Conservation (phyloP, 2,797 vertebrate genomes). For the Ispidina lecontei region DNA sequence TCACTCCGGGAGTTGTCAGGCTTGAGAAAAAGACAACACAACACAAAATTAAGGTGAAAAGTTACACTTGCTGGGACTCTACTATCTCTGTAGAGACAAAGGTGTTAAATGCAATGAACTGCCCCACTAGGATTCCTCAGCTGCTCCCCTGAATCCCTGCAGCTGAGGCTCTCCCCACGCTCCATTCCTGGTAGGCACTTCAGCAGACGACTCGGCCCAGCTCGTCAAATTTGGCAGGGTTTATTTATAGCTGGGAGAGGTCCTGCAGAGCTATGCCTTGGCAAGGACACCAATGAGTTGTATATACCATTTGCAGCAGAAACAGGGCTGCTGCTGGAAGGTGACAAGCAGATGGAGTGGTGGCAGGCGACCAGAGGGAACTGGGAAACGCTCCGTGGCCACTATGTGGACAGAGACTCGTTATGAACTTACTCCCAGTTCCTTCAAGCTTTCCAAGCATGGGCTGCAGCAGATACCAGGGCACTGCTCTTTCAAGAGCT, state of each 20-base stretch:
- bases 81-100: background rate
- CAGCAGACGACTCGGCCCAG: slow-evolving; percentile 41
- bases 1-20: background rate
- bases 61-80: background rate
- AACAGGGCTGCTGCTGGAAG: slow-evolving; percentile 58
- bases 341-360: slow-evolving; percentile 18
- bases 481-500: background rate
- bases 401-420: background rate
- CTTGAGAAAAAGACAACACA: background rate
- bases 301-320: slow-evolving; percentile 45
- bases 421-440: background rate
- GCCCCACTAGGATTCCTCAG: background rate
- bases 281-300: slow-evolving; percentile 69
- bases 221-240: slow-evolving; percentile 73
- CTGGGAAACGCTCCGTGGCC: background rate
- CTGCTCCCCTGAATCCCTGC: background rate
- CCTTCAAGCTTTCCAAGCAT: background rate
- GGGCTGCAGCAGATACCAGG: background rate
- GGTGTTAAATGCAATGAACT: background rate
- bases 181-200: slow-evolving; percentile 56
- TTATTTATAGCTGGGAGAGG: slow-evolving; percentile 94
- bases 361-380: background rate
- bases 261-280: slow-evolving; percentile 87
- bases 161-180: background rate
- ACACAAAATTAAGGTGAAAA: background rate